Evolutionary conservation across 2,888 invertebrate species (phyloP).

Genomic region (Andrena chrysosceles): DNA sequence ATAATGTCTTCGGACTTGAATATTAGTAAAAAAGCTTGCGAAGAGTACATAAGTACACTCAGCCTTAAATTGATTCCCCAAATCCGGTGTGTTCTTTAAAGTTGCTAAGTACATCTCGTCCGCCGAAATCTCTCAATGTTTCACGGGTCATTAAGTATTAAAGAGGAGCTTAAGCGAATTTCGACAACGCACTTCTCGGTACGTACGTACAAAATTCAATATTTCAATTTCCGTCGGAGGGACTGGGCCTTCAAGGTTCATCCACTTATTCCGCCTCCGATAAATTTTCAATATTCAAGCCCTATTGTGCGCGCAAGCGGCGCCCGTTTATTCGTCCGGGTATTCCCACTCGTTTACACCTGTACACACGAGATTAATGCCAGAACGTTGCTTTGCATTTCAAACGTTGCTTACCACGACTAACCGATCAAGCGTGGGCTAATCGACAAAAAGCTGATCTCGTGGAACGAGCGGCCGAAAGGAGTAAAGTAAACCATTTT

Average conservation of each 20-base stretch:
- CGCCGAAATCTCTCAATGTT: conserved; percentile 26
- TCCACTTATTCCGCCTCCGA: conserved; percentile 56
- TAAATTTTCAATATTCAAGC: conserved; percentile 63
- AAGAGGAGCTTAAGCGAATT: conserved; percentile 33
- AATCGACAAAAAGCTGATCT: conserved; percentile 46
- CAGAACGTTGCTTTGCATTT: conserved; percentile 53
- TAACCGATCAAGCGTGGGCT: conserved; percentile 11
- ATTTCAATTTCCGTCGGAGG: conserved; percentile 61
- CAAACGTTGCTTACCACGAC: conserved; percentile 50
- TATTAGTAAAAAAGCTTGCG: too few relatives aligned
- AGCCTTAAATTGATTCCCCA: not conserved
- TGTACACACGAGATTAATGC: conserved; percentile 47
- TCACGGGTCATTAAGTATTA: conserved; percentile 34
- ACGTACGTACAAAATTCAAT: conserved; percentile 36
- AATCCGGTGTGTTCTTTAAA: not conserved
- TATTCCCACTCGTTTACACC: conserved; percentile 48
- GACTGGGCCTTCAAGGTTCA: conserved; percentile 33
- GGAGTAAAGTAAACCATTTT: conserved; percentile 1
- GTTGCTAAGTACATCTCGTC: conserved; percentile 4
- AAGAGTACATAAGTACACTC: not conserved
- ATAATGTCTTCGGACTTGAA: too few relatives aligned
- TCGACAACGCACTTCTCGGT: conserved; percentile 18
- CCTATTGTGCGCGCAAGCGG: conserved; percentile 39
- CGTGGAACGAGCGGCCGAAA: not conserved
- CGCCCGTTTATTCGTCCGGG: conserved; percentile 15